A percentile compares a stretch with the other conserved stretches of the same genome.
Conservation (phyloP, 2,797 vertebrate species). For the Sylvia borin region DNA sequence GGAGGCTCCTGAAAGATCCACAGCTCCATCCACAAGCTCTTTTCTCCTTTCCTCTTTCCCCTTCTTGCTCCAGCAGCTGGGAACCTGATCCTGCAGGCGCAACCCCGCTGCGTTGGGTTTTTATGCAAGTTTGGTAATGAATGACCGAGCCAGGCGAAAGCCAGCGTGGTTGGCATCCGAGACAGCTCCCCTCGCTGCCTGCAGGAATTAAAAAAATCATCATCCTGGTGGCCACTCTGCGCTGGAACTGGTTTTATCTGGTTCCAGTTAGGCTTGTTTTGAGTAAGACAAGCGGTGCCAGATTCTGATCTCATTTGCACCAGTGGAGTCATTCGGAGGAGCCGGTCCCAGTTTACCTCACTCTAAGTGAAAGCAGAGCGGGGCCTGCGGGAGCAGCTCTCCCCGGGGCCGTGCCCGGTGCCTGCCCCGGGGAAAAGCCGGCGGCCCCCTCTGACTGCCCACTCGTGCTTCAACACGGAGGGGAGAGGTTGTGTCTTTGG, state of each 20-base stretch:
- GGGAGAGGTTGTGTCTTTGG: not conserved
- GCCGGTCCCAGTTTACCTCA: constrained; percentile 59
- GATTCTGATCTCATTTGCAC: constrained; percentile 70
- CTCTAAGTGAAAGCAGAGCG: constrained; percentile 23
- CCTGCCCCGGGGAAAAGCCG: not conserved
- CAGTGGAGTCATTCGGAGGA: constrained; percentile 48
- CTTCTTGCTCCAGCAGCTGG: constrained; percentile 3
- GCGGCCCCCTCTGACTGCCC: accelerated
- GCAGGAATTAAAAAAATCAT: not conserved
- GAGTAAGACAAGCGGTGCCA: constrained; percentile 40
- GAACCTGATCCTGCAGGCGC: constrained; percentile 12
- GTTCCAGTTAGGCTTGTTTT: constrained; percentile 64
- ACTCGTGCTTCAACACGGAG: not conserved
- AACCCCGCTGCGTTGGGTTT: not conserved
- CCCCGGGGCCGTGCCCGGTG: not conserved
- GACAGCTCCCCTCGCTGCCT: not conserved
- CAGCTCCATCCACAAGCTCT: not conserved
- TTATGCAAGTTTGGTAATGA: constrained; percentile 10
- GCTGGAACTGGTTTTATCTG: constrained; percentile 52
- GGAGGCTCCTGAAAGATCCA: not conserved
- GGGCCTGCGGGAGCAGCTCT: constrained; percentile 12
- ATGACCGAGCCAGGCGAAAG: not conserved
- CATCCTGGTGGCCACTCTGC: constrained; percentile 28
- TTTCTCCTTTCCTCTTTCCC: not conserved
- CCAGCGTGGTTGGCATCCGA: not conserved